A percentile compares a stretch with the other conserved stretches of the same genome.
Evolutionary conservation across 2,888 invertebrate genomes (phyloP).

Genomic region (Nomada fabriciana): DNA sequence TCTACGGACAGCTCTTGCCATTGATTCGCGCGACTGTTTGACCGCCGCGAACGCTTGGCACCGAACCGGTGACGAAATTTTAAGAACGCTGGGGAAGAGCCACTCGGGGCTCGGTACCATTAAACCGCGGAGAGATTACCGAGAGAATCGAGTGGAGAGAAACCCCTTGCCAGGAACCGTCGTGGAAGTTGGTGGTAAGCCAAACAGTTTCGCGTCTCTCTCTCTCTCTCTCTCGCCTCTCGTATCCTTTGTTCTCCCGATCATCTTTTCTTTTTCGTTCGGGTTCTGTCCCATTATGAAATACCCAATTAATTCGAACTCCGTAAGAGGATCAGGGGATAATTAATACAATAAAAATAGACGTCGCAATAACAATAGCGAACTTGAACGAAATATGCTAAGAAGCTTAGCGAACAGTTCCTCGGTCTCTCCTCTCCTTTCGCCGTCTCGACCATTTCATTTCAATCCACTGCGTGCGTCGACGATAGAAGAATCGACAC

Average conservation of each 20-base stretch:
- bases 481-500: constrained; percentile 27
- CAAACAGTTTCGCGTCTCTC: constrained; percentile 76
- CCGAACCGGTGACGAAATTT: constrained; percentile 38
- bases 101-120: constrained; percentile 37
- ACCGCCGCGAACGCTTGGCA: not conserved
- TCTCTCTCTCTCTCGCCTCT: constrained; percentile 35
- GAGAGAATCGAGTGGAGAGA: constrained; percentile 67
- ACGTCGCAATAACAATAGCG: constrained; percentile 74
- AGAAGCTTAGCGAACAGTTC: constrained; percentile 76
- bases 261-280: constrained; percentile 13
- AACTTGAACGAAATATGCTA: constrained; percentile 78
- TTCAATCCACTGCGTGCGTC: not conserved
- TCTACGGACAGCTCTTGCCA: not conserved
- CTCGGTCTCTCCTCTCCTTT: constrained; percentile 28
- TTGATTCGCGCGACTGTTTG: not conserved
- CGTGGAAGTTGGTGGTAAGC: constrained; percentile 78
- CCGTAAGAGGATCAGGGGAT: constrained; percentile 79
- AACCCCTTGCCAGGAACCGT: constrained; percentile 65
- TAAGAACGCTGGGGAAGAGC: constrained; percentile 45
- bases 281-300: constrained; percentile 64
- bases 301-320: constrained; percentile 80
- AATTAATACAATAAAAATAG: constrained; percentile 81
- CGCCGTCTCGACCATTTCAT: not conserved
- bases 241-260: constrained; percentile 36
- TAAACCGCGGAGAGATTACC: constrained; percentile 68